Conservation (phyloP, 2,797 vertebrate genomes). For the Poecilia gillii region DNA sequence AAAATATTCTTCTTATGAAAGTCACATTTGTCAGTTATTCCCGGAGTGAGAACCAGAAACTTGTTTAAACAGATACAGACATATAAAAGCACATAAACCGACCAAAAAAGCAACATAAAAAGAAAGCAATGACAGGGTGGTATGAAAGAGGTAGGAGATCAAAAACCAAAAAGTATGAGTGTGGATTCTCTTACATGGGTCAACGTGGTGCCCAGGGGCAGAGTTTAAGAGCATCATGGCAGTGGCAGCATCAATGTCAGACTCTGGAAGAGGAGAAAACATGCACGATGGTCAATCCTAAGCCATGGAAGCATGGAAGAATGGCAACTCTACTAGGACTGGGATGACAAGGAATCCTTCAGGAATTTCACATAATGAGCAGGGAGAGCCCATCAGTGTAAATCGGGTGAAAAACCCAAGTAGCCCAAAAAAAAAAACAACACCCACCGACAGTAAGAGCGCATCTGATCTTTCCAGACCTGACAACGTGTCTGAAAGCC, state of each 20-base stretch:
- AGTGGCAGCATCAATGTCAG: slow-evolving; percentile 99
- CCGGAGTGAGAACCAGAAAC: slow-evolving; percentile 17
- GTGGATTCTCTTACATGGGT: slow-evolving; percentile 91
- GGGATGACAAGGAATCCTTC: slow-evolving; percentile 37
- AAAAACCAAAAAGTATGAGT: slow-evolving; percentile 40
- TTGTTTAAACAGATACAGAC: slow-evolving; percentile 8
- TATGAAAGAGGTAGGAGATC: slow-evolving; percentile 52
- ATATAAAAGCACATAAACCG: slow-evolving; percentile 55
- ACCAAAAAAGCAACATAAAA: slow-evolving; percentile 21
- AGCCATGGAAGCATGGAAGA: slow-evolving; percentile 62
- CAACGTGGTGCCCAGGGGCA: slow-evolving; percentile 95
- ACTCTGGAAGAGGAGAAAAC: slow-evolving; percentile 92
- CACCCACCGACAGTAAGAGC: slow-evolving; percentile 52
- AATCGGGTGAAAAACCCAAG: slow-evolving; percentile 15
- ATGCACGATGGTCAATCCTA: slow-evolving; percentile 81
- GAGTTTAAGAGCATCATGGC: slow-evolving; percentile 99
- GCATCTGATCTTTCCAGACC: slow-evolving; percentile 70
- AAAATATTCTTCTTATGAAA: neutral
- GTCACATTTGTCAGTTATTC: neutral
- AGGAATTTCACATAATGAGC: slow-evolving; percentile 15
- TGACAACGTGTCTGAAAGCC: slow-evolving; percentile 78
- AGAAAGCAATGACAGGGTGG: slow-evolving; percentile 67
- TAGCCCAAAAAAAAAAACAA: slow-evolving; percentile 37
- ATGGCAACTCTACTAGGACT: slow-evolving; percentile 43
- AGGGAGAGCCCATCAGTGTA: slow-evolving; percentile 8